Base-by-base conservation (phyloP, 2,797 vertebrate species). In the Myripristis murdjan region DNA sequence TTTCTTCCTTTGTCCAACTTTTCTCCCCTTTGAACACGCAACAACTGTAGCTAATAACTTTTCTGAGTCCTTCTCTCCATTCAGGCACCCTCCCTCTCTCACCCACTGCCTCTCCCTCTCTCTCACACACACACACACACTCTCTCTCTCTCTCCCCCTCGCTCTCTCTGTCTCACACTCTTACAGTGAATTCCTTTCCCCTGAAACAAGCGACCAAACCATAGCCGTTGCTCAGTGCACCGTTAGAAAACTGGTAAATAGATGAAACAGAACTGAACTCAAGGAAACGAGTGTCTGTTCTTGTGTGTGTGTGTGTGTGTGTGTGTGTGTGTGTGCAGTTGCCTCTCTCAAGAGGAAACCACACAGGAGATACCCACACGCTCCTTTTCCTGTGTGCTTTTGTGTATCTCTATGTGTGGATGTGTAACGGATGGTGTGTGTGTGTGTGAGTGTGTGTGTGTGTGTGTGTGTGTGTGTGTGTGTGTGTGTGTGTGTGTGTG, bases 101-200 rank as follows among this genome's bases (percentile, higher is more conserved):
- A 28, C 57, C 11, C 35, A 2, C 12, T n/a, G 16, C 10, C 56
- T 3, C 44, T 41, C 61, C 20, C 61, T 28, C 64, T 23, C 62
- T 55, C 56, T 26, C 61, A 35, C 65, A 48, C 39, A 44, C 61
- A 54, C 59, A 23, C 54, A 49, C 66, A 56, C 41, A 51, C 33
- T 22, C 39, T 33, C 70, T 43, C 61, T 0, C 47, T 57, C 64
- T 1, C 44, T 43, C 47, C 76, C 54, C 39, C 10, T 14, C 65
- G 47, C 18, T 0, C 84, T 69, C 63, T 4, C 79, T 43, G 79
- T 61, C 85, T 70, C 49, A 88, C 91, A 85, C 90, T 82, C 86
- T 43, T 58, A 44, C 84, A 82, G 73, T 79, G 90, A 91, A 95
- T 95, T 94, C 93, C 95, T 83, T 89, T 95, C 92, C 89, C 69